Conservation (phyloP, 2,797 vertebrate genomes). For the Dryobates pubescens region DNA sequence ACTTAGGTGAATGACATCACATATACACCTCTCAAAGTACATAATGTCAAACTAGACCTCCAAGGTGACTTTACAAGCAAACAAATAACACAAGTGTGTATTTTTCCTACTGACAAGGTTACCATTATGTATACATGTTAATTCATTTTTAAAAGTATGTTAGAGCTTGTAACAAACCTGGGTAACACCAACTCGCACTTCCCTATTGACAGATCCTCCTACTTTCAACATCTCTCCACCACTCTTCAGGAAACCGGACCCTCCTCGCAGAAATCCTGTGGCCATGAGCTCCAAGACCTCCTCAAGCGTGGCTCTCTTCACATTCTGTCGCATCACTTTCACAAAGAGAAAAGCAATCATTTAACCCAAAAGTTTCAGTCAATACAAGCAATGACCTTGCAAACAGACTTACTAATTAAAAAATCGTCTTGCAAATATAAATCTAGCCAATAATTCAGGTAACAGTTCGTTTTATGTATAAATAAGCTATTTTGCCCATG, state of each 20-base stretch:
- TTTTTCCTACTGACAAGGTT: background rate
- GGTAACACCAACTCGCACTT: constrained; percentile 98
- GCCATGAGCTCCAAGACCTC: constrained; percentile 98
- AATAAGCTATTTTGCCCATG: background rate
- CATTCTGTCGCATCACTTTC: constrained; percentile 98
- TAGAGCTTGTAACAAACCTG: constrained; percentile 83
- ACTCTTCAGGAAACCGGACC: constrained; percentile 96
- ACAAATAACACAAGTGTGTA: background rate
- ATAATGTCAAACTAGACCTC: background rate
- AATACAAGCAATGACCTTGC: background rate
- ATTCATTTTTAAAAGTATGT: background rate
- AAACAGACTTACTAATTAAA: background rate
- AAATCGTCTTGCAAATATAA: background rate
- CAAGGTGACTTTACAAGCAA: background rate
- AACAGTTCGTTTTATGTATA: background rate
- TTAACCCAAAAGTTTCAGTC: background rate
- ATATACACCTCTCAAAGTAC: background rate
- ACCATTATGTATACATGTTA: background rate
- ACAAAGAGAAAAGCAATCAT: background rate
- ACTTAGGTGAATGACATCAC: background rate
- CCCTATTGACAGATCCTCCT: constrained; percentile 94
- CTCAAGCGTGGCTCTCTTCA: constrained; percentile 94
- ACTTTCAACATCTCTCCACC: constrained; percentile 99
- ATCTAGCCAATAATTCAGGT: background rate
- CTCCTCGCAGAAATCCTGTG: constrained; percentile 95